Conservation (phyloP, 2,797 vertebrate species). For the Stomatorhinus walkeri region DNA sequence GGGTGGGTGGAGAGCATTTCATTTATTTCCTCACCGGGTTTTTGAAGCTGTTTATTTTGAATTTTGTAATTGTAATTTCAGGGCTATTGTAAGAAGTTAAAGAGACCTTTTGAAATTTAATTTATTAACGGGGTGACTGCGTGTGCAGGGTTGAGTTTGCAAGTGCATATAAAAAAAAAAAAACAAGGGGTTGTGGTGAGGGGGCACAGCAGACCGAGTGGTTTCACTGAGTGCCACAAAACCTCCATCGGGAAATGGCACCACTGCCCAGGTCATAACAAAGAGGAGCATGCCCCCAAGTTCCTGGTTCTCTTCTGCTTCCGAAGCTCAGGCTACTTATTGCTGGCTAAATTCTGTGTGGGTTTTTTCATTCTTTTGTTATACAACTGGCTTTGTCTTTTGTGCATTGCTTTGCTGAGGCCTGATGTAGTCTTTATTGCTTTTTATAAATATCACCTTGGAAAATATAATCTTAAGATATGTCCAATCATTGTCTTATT, state of each 20-base stretch:
- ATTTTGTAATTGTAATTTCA: neutral
- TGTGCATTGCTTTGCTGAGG: neutral
- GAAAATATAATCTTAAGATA: neutral
- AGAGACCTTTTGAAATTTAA: neutral
- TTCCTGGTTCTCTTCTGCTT: neutral
- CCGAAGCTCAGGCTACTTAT: neutral
- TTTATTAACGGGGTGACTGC: neutral
- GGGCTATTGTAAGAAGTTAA: neutral
- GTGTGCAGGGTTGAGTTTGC: neutral
- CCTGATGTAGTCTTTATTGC: neutral
- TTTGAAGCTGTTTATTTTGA: neutral
- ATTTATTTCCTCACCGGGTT: neutral
- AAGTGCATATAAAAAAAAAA: neutral
- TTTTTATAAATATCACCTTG: neutral
- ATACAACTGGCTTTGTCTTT: neutral
- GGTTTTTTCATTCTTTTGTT: neutral
- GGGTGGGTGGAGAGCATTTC: neutral
- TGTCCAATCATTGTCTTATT: neutral
- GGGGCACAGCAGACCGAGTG: neutral
- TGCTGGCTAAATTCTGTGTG: neutral
- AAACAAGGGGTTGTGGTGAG: neutral
- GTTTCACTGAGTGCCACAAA: neutral
- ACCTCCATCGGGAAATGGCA: neutral
- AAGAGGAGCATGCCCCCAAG: neutral
- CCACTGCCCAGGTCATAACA: neutral